Evolutionary conservation across 2,797 vertebrate genomes (phyloP).

Genomic region (Scleropages formosus): DNA sequence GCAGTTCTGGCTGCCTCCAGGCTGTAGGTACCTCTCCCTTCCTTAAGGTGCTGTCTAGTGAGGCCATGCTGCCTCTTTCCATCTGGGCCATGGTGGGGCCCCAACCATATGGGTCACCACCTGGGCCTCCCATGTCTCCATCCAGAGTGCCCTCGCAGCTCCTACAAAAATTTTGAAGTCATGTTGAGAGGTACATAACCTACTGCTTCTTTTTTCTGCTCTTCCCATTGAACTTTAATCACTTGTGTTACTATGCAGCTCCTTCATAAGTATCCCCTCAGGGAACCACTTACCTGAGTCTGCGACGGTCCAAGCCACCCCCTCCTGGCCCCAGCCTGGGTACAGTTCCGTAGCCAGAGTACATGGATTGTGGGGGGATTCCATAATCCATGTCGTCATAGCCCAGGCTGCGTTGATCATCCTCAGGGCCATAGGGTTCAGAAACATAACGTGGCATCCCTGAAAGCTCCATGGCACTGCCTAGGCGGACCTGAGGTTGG

Average conservation of each 20-base stretch:
- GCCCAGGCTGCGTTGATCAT: constrained; percentile 88
- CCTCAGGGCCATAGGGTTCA: constrained; percentile 86
- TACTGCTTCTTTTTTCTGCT: neutral
- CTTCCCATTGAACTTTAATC: neutral
- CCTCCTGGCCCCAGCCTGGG: constrained; percentile 66
- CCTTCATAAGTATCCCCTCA: neutral
- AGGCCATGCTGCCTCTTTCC: constrained; percentile 90
- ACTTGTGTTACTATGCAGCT: neutral
- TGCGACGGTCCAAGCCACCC: constrained; percentile 65
- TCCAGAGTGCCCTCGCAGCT: constrained; percentile 88
- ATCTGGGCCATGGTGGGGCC: constrained; percentile 80
- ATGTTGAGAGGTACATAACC: no score
- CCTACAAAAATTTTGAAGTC: constrained; percentile 56
- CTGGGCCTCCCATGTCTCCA: constrained; percentile 66
- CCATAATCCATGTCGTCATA: constrained; percentile 89
- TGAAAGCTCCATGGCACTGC: constrained; percentile 83
- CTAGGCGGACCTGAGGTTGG: constrained; percentile 89
- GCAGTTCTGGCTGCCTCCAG: constrained; percentile 92
- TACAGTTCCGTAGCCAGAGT: constrained; percentile 74
- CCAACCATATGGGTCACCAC: constrained; percentile 81
- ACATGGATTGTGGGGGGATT: constrained; percentile 69
- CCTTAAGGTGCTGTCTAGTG: constrained; percentile 89
- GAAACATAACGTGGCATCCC: constrained; percentile 77
- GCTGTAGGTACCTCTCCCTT: constrained; percentile 64
- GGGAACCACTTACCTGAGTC: constrained; percentile 78